Percentiles rank a stretch among this genome's conserved stretches.
Conservation (phyloP, 2,888 invertebrate genomes). For the Ophion costatus region DNA sequence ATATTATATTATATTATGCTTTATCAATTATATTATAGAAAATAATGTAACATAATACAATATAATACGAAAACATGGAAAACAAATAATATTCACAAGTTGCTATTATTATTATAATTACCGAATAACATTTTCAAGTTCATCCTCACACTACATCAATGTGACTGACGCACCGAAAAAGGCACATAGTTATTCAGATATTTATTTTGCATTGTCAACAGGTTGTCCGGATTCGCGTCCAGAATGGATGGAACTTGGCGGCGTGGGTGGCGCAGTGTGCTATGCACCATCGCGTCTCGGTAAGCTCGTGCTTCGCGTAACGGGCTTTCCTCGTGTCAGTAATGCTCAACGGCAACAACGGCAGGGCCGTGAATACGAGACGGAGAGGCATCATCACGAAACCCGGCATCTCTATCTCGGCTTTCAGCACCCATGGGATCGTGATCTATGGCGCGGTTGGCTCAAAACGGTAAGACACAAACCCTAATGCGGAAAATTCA, state of each 20-base stretch:
- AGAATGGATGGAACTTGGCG: slow-evolving; percentile 81
- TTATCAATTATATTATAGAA: no score
- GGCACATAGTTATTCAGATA: not conserved
- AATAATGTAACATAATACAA: no score
- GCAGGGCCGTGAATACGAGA: slow-evolving; percentile 49
- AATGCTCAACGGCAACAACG: slow-evolving; percentile 62
- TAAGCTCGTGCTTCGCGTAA: slow-evolving; percentile 83
- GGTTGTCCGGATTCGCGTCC: slow-evolving; percentile 79
- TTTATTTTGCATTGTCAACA: slow-evolving; percentile 55
- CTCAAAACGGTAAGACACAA: slow-evolving; percentile 85
- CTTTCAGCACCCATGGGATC: slow-evolving; percentile 88
- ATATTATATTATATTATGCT: no score
- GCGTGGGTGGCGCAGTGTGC: slow-evolving; percentile 79
- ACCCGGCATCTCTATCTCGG: slow-evolving; percentile 87
- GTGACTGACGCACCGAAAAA: not conserved
- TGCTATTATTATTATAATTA: no score
- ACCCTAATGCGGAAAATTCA: not conserved
- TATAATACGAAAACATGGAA: no score
- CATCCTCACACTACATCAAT: not conserved
- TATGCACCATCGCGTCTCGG: slow-evolving; percentile 82
- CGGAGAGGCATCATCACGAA: slow-evolving; percentile 75
- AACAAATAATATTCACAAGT: no score
- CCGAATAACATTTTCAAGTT: no score
- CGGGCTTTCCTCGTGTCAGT: slow-evolving; percentile 81
- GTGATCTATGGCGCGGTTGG: slow-evolving; percentile 88